Evolutionary conservation across 2,113 vertebrate species (phyloP).

Genomic region (Pelvicachromis taeniatus): DNA sequence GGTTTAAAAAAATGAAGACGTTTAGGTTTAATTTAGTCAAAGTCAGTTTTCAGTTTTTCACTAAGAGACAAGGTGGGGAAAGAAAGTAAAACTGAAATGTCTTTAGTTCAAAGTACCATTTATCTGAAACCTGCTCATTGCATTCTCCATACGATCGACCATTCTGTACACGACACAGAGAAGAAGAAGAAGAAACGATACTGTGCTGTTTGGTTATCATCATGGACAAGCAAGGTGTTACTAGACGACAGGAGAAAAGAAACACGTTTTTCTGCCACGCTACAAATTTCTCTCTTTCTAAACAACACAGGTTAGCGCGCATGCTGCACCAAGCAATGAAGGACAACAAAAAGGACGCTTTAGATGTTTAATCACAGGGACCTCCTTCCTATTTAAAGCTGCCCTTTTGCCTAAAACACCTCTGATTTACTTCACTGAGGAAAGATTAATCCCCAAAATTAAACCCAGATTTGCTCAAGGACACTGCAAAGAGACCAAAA

Average conservation of each 20-base stretch:
- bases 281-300: constrained; percentile 44
- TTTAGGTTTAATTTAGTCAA: neutral
- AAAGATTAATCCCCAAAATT: constrained; percentile 61
- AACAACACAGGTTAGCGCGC: constrained; percentile 65
- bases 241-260: constrained; percentile 3
- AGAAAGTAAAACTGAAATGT: neutral
- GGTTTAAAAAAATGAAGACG: neutral
- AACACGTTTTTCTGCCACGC: constrained; percentile 14
- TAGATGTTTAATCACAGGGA: constrained; percentile 21
- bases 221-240: constrained; percentile 50
- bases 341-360: neutral
- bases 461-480: constrained; percentile 31
- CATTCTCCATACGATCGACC: neutral
- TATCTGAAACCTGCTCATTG: neutral
- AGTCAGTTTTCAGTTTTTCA: neutral
- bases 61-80: neutral
- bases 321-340: constrained; percentile 61
- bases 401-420: constrained; percentile 21
- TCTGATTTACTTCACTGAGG: constrained; percentile 34
- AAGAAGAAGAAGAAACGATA: neutral
- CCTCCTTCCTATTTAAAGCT: constrained; percentile 50
- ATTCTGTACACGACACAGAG: neutral
- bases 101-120: neutral
- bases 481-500: constrained; percentile 30
- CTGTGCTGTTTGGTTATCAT: neutral